Evolutionary conservation across 1,140 invertebrate species (phyloP).

Genomic region (Colletes latitarsis): DNA sequence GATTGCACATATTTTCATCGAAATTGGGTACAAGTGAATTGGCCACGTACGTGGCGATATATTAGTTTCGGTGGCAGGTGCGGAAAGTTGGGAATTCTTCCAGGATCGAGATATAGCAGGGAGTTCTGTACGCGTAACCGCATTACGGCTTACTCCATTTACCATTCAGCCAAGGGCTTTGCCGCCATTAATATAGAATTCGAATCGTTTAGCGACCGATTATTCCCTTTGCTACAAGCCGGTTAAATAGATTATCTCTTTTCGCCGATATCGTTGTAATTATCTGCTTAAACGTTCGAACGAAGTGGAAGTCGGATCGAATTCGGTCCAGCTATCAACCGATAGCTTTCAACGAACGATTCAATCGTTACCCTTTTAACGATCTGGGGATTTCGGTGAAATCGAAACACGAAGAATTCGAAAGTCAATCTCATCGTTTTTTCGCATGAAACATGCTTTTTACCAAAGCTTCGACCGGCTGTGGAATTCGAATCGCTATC

Average conservation of each 20-base stretch:
- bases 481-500: too few species aligned
- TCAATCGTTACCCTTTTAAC: background rate
- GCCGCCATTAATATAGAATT: slow-evolving; percentile 65
- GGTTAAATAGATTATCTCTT: slow-evolving; percentile 53
- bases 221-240: slow-evolving; percentile 40
- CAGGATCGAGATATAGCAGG: slow-evolving; percentile 20
- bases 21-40: slow-evolving; percentile 30
- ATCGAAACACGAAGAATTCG: too few species aligned
- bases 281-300: background rate
- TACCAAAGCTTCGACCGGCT: too few species aligned
- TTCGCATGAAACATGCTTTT: too few species aligned
- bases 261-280: slow-evolving; percentile 12
- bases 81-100: slow-evolving; percentile 51
- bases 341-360: background rate
- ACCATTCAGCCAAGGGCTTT: slow-evolving; percentile 48
- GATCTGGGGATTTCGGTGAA: too few species aligned
- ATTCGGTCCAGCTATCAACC: background rate
- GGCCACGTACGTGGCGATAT: slow-evolving; percentile 43
- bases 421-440: too few species aligned
- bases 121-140: slow-evolving; percentile 55
- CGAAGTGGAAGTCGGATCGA: background rate
- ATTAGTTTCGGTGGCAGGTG: slow-evolving; percentile 53
- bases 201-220: slow-evolving; percentile 59
- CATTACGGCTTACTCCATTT: slow-evolving; percentile 60
- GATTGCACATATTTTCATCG: too few species aligned